Conservation (phyloP, 2,113 vertebrate genomes). For the Psephotus haematonotus region DNA sequence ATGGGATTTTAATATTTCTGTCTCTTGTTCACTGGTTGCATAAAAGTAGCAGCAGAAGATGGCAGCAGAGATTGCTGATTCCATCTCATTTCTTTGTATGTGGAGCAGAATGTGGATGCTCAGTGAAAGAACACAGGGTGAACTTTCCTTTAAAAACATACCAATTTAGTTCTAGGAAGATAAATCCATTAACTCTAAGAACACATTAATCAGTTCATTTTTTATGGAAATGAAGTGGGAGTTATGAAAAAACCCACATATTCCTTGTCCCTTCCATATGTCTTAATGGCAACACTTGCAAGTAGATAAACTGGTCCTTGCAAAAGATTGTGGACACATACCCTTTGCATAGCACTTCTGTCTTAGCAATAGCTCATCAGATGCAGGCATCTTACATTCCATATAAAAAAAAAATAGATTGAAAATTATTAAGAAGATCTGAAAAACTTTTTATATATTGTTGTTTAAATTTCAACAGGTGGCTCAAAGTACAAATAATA, state of each 20-base stretch:
- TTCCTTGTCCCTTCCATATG: constrained; percentile 11
- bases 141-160: constrained; percentile 53
- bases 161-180: constrained; percentile 55
- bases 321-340: background rate
- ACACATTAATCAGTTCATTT: constrained; percentile 57
- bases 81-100: background rate
- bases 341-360: background rate
- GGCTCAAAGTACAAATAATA: background rate
- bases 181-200: constrained; percentile 50
- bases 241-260: background rate
- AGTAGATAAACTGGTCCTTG: background rate
- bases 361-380: background rate
- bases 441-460: background rate
- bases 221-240: constrained; percentile 30
- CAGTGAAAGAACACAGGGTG: background rate
- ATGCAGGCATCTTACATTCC: background rate
- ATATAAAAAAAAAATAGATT: background rate
- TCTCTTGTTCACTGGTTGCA: background rate
- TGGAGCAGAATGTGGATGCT: background rate
- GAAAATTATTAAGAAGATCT: background rate
- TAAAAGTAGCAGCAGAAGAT: constrained; percentile 64
- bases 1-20: background rate
- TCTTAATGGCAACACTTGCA: background rate
- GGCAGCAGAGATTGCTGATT: constrained; percentile 76
- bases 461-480: background rate